phyloP scores from a whole-genome alignment of 1,140 invertebrate species.

The Anoplolepis gracilipes region DNA sequence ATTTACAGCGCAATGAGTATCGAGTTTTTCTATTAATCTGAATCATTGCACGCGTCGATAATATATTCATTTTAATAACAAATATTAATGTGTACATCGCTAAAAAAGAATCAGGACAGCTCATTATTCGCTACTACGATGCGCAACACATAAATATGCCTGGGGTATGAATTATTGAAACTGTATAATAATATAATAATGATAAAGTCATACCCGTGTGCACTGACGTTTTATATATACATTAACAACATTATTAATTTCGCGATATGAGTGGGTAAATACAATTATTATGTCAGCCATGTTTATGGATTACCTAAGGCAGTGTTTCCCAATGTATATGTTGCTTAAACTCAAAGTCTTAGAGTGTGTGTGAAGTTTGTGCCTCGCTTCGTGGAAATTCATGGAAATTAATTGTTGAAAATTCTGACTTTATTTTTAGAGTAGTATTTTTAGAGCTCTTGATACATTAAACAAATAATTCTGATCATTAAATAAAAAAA shows the following conservation, averaged over 20 bases:
- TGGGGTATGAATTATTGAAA: constrained; percentile 15
- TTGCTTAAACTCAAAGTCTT: constrained; percentile 40
- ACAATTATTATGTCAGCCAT: constrained; percentile 41
- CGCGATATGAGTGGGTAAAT: constrained; percentile 41
- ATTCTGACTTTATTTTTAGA: too few relatives aligned
- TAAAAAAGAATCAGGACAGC: constrained; percentile 20
- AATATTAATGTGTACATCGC: background rate
- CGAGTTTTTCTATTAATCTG: background rate
- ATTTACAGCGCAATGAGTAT: background rate
- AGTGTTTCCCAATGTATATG: constrained; percentile 42
- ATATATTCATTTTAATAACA: constrained; percentile 4
- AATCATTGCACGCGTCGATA: background rate
- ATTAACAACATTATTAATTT: constrained; percentile 49
- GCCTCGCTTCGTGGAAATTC: too few relatives aligned
- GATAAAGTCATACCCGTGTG: constrained; percentile 11
- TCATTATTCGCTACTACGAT: constrained; percentile 5
- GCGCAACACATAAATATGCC: constrained; percentile 27
- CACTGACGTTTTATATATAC: background rate
- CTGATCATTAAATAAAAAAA: too few relatives aligned
- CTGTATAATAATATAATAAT: constrained; percentile 53
- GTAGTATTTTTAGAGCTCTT: too few relatives aligned
- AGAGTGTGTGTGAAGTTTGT: too few relatives aligned
- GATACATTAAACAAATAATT: too few relatives aligned
- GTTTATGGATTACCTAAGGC: constrained; percentile 46
- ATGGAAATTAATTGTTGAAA: too few relatives aligned